Evolutionary conservation across 2,113 vertebrate species (phyloP).

Genomic region (Phrynosoma platyrhinos): DNA sequence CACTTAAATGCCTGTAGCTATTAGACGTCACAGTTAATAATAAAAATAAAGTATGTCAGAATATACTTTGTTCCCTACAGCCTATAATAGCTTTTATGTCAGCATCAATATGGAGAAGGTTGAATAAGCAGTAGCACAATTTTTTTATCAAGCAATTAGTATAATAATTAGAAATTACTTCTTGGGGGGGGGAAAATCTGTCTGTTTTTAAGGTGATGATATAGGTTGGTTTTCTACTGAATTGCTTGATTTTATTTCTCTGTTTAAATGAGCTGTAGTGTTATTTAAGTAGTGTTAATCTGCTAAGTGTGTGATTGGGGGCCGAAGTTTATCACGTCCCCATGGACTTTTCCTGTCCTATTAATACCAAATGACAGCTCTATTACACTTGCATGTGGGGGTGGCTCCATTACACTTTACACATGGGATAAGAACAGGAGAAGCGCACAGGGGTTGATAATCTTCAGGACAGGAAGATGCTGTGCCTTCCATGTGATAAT

Average conservation of each 20-base stretch:
- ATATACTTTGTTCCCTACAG: slow-evolving; percentile 49
- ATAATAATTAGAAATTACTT: slow-evolving; percentile 51
- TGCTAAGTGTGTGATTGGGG: too few species aligned
- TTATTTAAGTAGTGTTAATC: too few species aligned
- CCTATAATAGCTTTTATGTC: slow-evolving; percentile 46
- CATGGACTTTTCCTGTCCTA: too few species aligned
- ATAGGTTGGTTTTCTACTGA: slow-evolving; percentile 53
- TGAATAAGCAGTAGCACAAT: slow-evolving; percentile 58
- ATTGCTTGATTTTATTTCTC: slow-evolving; percentile 56
- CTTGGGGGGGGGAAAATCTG: slow-evolving; percentile 56
- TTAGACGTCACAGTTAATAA: slow-evolving; percentile 66
- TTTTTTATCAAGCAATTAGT: slow-evolving; percentile 64
- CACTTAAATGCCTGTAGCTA: slow-evolving; percentile 55
- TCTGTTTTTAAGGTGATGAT: slow-evolving; percentile 54
- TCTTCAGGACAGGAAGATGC: too few species aligned
- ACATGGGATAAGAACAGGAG: too few species aligned
- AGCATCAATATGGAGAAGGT: slow-evolving; percentile 52
- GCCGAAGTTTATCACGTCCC: too few species aligned
- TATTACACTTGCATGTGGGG: too few species aligned
- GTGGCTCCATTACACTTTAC: too few species aligned
- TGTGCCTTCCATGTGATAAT: too few species aligned
- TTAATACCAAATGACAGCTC: too few species aligned
- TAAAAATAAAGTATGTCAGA: slow-evolving; percentile 58
- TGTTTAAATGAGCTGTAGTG: slow-evolving; percentile 62
- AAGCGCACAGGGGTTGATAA: too few species aligned